Percentiles rank a stretch among this genome's conserved stretches.
These are phyloP conservation scores for Schrankia costaestrigalis DNA, from an alignment of 2,888 invertebrate genomes.

Conservation along the genomic window DNA sequence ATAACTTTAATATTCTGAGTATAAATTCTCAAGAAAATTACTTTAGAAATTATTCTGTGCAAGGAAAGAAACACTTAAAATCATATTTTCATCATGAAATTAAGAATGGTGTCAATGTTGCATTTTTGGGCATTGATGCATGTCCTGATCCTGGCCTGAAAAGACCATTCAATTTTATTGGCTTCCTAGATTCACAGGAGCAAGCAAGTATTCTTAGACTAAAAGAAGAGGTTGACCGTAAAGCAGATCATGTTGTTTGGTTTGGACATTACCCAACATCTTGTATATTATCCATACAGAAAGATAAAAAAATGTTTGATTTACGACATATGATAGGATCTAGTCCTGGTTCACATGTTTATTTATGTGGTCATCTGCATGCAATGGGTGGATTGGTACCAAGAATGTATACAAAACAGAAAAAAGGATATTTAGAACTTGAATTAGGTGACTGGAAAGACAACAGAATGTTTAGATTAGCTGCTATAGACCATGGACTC, in stretches of 20 bases:
- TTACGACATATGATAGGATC: conserved; percentile 81
- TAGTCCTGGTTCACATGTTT: conserved; percentile 83
- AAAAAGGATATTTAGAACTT: conserved; percentile 90
- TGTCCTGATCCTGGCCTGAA: conserved; percentile 92
- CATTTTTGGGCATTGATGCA: conserved; percentile 94
- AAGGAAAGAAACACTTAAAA: conserved; percentile 84
- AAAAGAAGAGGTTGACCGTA: conserved; percentile 74
- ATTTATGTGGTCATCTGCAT: conserved; percentile 95
- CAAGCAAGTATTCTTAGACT: conserved; percentile 79
- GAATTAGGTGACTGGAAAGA: conserved; percentile 97
- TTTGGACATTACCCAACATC: conserved; percentile 97
- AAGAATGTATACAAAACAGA: conserved; percentile 92
- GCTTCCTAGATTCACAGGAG: conserved; percentile 82
- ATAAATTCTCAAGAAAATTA: conserved; percentile 86
- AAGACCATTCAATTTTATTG: conserved; percentile 95
- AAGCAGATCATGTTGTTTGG: conserved; percentile 73
- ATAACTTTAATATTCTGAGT: conserved; percentile 92
- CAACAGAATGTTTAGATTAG: conserved; percentile 90
- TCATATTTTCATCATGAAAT: conserved; percentile 85
- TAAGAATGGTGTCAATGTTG: conserved; percentile 82
- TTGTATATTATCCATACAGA: conserved; percentile 84
- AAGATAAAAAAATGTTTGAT: conserved; percentile 66
- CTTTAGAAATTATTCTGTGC: conserved; percentile 88
- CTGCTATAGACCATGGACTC: conserved; percentile 93
- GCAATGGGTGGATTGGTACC: conserved; percentile 89